phyloP scores from a whole-genome alignment of 2,797 vertebrate genomes.

The Sandelia bainsii region DNA sequence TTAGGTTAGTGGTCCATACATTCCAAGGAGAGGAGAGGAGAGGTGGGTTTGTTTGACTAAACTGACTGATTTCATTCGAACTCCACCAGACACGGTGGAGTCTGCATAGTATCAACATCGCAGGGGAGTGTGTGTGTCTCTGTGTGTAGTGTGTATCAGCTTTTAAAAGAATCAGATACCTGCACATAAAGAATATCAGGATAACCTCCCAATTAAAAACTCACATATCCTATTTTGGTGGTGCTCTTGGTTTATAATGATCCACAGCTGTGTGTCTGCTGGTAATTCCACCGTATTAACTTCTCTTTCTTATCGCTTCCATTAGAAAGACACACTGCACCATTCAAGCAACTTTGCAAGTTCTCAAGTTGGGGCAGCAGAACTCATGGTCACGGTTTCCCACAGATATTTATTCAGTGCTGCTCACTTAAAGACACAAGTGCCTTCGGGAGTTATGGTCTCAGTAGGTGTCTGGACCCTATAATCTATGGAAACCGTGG shows the following conservation, averaged over 20 bases:
- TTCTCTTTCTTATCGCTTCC: slow-evolving; percentile 47
- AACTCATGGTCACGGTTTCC: slow-evolving; percentile 43
- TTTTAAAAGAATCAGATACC: slow-evolving; percentile 22
- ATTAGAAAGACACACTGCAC: slow-evolving; percentile 33
- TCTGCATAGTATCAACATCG: slow-evolving; percentile 59
- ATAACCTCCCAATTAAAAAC: slow-evolving; percentile 38
- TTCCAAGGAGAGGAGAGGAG: slow-evolving; percentile 54
- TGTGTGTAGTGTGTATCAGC: slow-evolving; percentile 13
- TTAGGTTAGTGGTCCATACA: slow-evolving; percentile 77
- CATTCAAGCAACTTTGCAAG: slow-evolving; percentile 34
- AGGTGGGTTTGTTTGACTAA: slow-evolving; percentile 45
- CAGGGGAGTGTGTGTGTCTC: not conserved
- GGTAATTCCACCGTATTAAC: slow-evolving; percentile 33
- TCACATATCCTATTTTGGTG: slow-evolving; percentile 51
- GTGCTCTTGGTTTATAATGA: slow-evolving; percentile 44
- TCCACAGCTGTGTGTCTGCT: slow-evolving; percentile 23
- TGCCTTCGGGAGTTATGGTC: slow-evolving; percentile 49
- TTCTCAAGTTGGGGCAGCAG: slow-evolving; percentile 14
- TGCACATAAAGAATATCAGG: slow-evolving; percentile 26
- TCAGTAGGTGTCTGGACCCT: slow-evolving; percentile 42
- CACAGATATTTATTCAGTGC: slow-evolving; percentile 35
- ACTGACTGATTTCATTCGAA: slow-evolving; percentile 49
- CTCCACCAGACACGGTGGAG: slow-evolving; percentile 62
- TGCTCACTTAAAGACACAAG: slow-evolving; percentile 38
- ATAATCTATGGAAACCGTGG: slow-evolving; percentile 28